Evolutionary conservation across 2,797 vertebrate species (phyloP).

Genomic region (Pseudopleuronectes americanus): DNA sequence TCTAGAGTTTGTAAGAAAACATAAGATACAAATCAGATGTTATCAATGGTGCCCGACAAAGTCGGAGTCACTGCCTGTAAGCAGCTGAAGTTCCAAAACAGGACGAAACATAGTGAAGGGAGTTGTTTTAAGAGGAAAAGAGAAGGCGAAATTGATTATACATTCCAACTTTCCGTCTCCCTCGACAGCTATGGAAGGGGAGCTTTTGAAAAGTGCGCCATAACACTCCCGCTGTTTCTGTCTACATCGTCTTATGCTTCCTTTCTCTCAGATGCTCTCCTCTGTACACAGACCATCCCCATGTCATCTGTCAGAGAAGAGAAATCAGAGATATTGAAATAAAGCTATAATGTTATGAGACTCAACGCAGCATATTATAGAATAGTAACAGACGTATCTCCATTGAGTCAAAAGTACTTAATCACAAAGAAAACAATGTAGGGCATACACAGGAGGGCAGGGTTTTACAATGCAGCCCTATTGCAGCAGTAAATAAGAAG

Average conservation of each 20-base stretch:
- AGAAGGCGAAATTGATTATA: conserved; percentile 37
- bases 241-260: background rate
- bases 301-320: conserved; percentile 7
- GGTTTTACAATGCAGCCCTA: conserved; percentile 18
- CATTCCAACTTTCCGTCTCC: conserved; percentile 9
- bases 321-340: conserved; percentile 38
- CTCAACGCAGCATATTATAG: background rate
- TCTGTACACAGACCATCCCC: conserved; percentile 7
- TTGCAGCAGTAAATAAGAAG: conserved; percentile 25
- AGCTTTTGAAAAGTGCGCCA: background rate
- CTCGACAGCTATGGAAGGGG: conserved; percentile 13
- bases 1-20: conserved; percentile 1
- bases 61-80: background rate
- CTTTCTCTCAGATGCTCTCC: conserved; percentile 4
- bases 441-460: conserved; percentile 1
- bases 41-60: background rate
- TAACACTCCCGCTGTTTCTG: conserved; percentile 26
- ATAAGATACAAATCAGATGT: conserved; percentile 6
- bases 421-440: conserved; percentile 12
- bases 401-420: conserved; percentile 3
- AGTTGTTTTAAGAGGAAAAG: background rate
- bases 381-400: background rate
- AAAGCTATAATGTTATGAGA: conserved; percentile 9
- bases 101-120: conserved; percentile 13
- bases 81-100: conserved; percentile 4